phyloP scores from a whole-genome alignment of 2,113 vertebrate species.

The Aix galericulata region DNA sequence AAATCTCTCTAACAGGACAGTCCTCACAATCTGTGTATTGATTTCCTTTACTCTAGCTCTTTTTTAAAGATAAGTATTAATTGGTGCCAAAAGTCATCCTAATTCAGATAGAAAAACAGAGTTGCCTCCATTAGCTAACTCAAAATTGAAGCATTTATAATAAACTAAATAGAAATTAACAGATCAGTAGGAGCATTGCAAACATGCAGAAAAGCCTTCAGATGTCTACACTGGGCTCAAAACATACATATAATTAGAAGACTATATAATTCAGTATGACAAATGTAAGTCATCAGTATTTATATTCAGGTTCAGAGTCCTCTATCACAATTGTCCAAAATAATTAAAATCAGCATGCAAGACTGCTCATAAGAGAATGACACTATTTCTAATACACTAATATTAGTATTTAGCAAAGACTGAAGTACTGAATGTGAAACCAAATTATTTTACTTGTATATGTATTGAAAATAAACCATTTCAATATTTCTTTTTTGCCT shows the following conservation, averaged over 20 bases:
- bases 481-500: not conserved
- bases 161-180: not conserved
- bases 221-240: not conserved
- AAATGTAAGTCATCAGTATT: not conserved
- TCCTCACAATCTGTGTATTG: not conserved
- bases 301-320: not conserved
- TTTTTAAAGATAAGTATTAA: not conserved
- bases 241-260: not conserved
- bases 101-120: not conserved
- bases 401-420: not conserved
- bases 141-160: not conserved
- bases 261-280: not conserved
- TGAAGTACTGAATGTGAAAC: not conserved
- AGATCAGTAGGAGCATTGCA: not conserved
- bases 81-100: not conserved
- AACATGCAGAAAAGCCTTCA: not conserved
- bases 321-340: not conserved
- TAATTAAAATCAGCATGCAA: not conserved
- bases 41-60: not conserved
- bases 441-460: not conserved
- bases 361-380: not conserved
- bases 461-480: not conserved
- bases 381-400: not conserved
- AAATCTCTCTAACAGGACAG: not conserved
- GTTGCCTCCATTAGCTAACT: not conserved